Percentiles rank a stretch among this genome's conserved stretches.
Conservation (phyloP, 2,797 vertebrate genomes). For the Sebastes iracundus region DNA sequence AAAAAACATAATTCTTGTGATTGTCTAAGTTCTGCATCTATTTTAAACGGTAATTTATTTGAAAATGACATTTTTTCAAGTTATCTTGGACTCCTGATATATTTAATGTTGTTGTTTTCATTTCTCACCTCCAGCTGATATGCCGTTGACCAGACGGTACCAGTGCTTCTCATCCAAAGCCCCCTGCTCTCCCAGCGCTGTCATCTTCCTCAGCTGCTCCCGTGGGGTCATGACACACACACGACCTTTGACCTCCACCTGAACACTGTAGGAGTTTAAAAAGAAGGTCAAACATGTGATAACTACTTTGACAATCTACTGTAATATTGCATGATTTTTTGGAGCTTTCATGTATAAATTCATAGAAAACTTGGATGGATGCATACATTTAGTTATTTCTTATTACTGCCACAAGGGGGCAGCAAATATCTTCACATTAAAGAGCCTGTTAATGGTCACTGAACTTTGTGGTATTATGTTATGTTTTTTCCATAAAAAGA, state of each 20-base stretch:
- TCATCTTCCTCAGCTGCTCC: conserved; percentile 90
- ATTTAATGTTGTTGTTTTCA: background rate
- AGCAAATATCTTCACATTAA: conserved; percentile 8
- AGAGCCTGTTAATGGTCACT: background rate
- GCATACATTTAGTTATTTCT: background rate
- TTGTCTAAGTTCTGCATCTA: background rate
- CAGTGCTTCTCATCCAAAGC: conserved; percentile 90
- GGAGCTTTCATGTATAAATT: background rate
- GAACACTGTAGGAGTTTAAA: conserved; percentile 16
- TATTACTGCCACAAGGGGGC: conserved; percentile 26
- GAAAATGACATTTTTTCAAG: background rate
- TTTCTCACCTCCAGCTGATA: conserved; percentile 89
- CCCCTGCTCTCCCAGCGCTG: conserved; percentile 86
- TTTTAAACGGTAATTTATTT: background rate
- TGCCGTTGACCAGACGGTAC: conserved; percentile 87
- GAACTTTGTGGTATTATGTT: too few species aligned
- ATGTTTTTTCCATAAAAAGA: background rate
- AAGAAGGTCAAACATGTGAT: background rate
- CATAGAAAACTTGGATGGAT: background rate
- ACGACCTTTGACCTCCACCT: conserved; percentile 54
- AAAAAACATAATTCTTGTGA: background rate
- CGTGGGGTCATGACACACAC: conserved; percentile 87
- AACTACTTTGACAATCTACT: background rate
- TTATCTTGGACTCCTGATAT: background rate
- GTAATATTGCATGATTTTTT: background rate